Percentiles rank a stretch among this genome's conserved stretches.
Conservation (phyloP, 1,140 invertebrate genomes). For the Drosophila tani region DNA sequence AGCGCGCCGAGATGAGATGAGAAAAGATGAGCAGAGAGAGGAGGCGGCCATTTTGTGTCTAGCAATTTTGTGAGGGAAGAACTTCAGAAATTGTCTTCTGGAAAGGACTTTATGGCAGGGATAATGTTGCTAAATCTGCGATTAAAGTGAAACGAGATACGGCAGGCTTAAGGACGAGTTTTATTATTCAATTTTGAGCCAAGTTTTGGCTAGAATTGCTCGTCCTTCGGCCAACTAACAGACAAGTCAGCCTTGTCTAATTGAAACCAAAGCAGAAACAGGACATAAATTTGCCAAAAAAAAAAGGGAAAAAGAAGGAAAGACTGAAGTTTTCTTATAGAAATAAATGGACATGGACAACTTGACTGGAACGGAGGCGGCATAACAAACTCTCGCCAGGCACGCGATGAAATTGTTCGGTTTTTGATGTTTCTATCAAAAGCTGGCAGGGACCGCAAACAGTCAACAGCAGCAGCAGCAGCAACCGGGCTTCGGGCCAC, state of each 20-base stretch:
- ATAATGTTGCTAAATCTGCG: constrained; percentile 28
- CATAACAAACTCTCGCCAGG: constrained; percentile 75
- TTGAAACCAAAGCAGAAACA: constrained; percentile 44
- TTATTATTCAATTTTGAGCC: constrained; percentile 29
- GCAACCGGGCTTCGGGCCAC: constrained; percentile 24
- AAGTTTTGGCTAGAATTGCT: constrained; percentile 16
- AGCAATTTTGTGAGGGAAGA: neutral
- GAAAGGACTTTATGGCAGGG: neutral
- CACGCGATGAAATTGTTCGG: constrained; percentile 72
- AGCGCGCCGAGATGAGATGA: constrained; percentile 47
- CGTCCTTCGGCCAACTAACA: constrained; percentile 27
- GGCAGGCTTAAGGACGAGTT: constrained; percentile 1
- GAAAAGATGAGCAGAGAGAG: constrained; percentile 14
- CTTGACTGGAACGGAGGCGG: constrained; percentile 56
- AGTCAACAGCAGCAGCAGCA: constrained; percentile 19
- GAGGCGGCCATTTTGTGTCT: constrained; percentile 64
- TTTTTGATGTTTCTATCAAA: constrained; percentile 78
- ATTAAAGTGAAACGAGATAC: constrained; percentile 28
- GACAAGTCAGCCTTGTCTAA: constrained; percentile 54
- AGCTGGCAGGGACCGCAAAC: constrained; percentile 29
- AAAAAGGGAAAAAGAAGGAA: constrained; percentile 10
- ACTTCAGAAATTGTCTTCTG: constrained; percentile 17
- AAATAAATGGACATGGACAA: constrained; percentile 69
- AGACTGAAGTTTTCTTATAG: constrained; percentile 38
- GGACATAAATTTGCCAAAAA: constrained; percentile 60